Percentiles rank a stretch among this genome's conserved stretches.
Evolutionary conservation across 2,797 vertebrate genomes (phyloP).

Genomic region (Lagodon rhomboides): DNA sequence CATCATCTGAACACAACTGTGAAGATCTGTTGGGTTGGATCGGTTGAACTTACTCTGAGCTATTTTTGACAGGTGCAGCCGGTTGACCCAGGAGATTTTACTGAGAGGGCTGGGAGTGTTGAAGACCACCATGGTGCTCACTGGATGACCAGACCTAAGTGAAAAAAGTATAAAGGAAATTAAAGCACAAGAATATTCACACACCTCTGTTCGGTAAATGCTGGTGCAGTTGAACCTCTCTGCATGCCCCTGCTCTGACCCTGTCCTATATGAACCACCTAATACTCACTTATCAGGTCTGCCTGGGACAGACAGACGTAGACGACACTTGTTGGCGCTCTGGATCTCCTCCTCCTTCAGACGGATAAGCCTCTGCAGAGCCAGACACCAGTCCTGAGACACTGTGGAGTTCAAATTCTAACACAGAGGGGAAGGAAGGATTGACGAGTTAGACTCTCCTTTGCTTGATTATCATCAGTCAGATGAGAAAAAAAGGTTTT

Average conservation of each 20-base stretch:
- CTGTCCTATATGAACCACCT: background rate
- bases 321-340: slow-evolving; percentile 92
- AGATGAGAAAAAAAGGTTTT: background rate
- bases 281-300: slow-evolving; percentile 92
- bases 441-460: background rate
- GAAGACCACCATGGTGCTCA: slow-evolving; percentile 94
- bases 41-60: slow-evolving; percentile 86
- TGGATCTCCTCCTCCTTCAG: slow-evolving; percentile 95
- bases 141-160: slow-evolving; percentile 91
- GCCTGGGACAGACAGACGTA: slow-evolving; percentile 90
- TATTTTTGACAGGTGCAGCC: slow-evolving; percentile 91
- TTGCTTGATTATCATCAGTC: background rate
- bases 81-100: slow-evolving; percentile 96
- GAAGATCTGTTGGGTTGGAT: no score
- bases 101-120: slow-evolving; percentile 92
- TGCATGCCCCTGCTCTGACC: background rate
- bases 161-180: background rate
- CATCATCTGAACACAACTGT: no score
- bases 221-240: background rate
- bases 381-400: slow-evolving; percentile 94
- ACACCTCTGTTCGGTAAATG: background rate
- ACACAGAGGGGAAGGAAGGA: background rate
- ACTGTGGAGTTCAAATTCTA: slow-evolving; percentile 94
- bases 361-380: slow-evolving; percentile 92
- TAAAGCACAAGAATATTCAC: background rate